Base-by-base conservation (phyloP, 2,888 invertebrate species). In the Asteroscopus sphinx region DNA sequence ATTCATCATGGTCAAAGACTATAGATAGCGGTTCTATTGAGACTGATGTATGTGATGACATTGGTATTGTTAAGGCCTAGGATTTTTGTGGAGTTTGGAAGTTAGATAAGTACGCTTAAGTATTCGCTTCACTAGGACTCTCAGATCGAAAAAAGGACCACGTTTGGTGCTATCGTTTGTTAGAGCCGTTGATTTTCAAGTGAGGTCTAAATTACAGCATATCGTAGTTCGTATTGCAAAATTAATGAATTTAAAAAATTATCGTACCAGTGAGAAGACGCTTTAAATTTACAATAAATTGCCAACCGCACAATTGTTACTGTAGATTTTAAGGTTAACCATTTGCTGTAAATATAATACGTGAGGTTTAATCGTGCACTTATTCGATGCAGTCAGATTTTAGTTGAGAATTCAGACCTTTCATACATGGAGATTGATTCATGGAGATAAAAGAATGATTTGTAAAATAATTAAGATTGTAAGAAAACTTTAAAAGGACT, bases 1-100 rank as follows among this genome's bases (percentile, higher is more conserved):
- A 93, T 90, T 89, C 76, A 76, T 78, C 73, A 75, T 80, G 60
- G 76, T 58, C 25, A 48, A 66, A 68, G 60, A 75, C 70, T 76
- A 82, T 68, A 82, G 79, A 80, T 84, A 86, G 78, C 73, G 81
- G 82, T 85, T 87, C 80, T 80, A 79, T 84, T 89, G 93, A 93
- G 93, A 93, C 93, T 93, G 93, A 93, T 86, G 88, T 82, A 85
- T 91, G 91, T 91, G 89, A 91, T 90, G 89, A 83, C 86, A 88
- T 81, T 77, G 81, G 81, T 76, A 68, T 71, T 76, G 68, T 76
- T 73, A 73, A 73, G 65, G 69, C 58, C 67, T 77, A 76, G 72
- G 72, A 71, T 73, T 71, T 51, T 66, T 71, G 68, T 65, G 74
- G 73, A 76, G 73, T 75, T 74, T 77, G 76, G 75, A 69, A 77